Base-by-base conservation (phyloP, 2,888 invertebrate genomes). In the Diachrysia chrysitis region DNA sequence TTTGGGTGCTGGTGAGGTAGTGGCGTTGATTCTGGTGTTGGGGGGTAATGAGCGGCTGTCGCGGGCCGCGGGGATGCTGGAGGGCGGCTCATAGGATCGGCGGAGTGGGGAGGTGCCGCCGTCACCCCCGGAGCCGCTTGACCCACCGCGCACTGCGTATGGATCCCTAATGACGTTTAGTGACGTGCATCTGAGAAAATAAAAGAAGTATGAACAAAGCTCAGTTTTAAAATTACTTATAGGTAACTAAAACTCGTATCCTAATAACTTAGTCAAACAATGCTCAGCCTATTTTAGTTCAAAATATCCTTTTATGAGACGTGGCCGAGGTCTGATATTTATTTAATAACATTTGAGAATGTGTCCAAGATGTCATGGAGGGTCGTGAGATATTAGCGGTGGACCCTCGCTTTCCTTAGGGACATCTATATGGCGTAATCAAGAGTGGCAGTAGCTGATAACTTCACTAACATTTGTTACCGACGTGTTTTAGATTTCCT, bases 101-200 rank as follows among this genome's bases (percentile, higher is more conserved):
- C 93, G 90, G 76, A 96, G 92, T 76, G 96, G 95, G 48, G 95
- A 93, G 29, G 92, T 92, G 16, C 92, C 92, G 25, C 93, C 93
- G 51, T 96, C 94, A 14, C 79, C 83, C 78, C 91, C 93, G 73
- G 94, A 95, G 0, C 95, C 93, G 1, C 96, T 93, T 10, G 96
- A 96, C 4, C 93, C 93, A 5, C 95, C 95, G 4, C 95, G 91
- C 0, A 95, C 91, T 32, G 96, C 96, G 83, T 97, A 97, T 29
- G 97, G 97, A 87, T 97, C 97, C 85, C 97, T 96, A 87, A 98
- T 98, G 81, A 98, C 97, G 92, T 98, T 98, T 80, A 98, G 95
- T 70, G 98, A 98, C 66, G 98, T 97, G 92, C 98, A 97, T 85
- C 98, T 97, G 85, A 55, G 67, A 75, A 80, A 79, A 58, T 54